Percentiles rank a stretch among this genome's conserved stretches.
Evolutionary conservation across 2,113 vertebrate genomes (phyloP).

Genomic region (Gambusia holbrooki): DNA sequence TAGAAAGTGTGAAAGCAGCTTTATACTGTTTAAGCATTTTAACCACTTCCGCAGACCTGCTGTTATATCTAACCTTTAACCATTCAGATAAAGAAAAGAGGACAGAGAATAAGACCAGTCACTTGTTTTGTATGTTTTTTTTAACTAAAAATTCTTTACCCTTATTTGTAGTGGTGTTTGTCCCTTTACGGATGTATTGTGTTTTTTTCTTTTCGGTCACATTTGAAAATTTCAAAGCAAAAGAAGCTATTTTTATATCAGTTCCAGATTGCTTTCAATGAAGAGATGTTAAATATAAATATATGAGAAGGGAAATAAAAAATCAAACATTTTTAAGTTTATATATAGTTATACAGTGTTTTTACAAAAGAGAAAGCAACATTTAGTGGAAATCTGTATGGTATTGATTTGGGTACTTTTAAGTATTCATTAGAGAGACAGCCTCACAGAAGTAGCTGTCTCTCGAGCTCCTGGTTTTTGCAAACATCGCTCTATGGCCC

Average conservation of each 20-base stretch:
- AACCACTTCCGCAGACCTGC: conserved; percentile 8
- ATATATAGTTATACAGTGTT: no score
- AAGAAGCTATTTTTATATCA: background rate
- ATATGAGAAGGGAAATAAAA: no score
- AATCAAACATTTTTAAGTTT: no score
- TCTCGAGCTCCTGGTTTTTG: no score
- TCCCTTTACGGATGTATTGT: background rate
- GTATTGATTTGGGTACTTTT: no score
- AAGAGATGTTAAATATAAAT: no score
- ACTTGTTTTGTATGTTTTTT: background rate
- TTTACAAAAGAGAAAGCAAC: no score
- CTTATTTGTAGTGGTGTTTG: background rate
- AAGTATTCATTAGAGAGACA: no score
- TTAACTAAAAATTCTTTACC: background rate
- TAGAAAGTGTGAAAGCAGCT: conserved; percentile 56
- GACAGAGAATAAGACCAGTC: background rate
- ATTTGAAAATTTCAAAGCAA: background rate
- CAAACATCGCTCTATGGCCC: no score
- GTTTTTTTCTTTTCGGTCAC: background rate
- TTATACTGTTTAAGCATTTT: conserved; percentile 60
- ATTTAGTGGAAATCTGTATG: no score
- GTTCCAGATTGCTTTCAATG: no score
- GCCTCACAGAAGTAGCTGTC: no score
- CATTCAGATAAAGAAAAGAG: background rate
- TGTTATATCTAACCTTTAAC: background rate